A percentile compares a stretch with the other conserved stretches of the same genome.
phyloP scores from a whole-genome alignment of 2,888 invertebrate genomes.

The Xestobium rufovillosum region DNA sequence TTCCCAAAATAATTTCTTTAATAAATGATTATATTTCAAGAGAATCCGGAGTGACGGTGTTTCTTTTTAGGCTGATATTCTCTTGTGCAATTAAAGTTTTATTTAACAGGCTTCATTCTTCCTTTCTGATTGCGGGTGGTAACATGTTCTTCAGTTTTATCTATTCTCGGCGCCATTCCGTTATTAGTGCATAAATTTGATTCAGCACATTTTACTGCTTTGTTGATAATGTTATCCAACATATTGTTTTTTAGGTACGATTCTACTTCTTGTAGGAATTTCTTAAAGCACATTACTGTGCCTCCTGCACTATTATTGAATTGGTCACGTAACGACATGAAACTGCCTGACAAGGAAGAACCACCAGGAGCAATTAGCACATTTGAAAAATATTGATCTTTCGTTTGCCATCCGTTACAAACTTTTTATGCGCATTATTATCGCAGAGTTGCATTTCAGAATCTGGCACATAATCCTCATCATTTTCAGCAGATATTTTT shows the following conservation, averaged over 20 bases:
- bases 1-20: constrained; percentile 1
- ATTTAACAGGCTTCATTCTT: no score
- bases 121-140: no score
- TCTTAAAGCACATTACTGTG: constrained; percentile 1
- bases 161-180: neutral
- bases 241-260: neutral
- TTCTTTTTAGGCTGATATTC: no score
- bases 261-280: neutral
- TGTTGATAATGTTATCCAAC: neutral
- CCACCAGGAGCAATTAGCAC: constrained; percentile 1
- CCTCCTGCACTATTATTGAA: neutral
- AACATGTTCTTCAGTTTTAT: no score
- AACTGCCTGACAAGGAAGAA: no score
- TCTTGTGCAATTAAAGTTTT: no score
- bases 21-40: neutral
- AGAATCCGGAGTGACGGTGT: no score
- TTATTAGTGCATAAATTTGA: neutral
- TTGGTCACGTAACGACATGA: no score
- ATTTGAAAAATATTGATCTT: constrained; percentile 1
- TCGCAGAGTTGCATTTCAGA: neutral
- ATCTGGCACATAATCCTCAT: constrained; percentile 1
- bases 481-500: constrained; percentile 1
- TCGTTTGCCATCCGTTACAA: no score
- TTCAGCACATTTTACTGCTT: neutral
- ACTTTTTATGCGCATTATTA: constrained; percentile 1